Conservation (phyloP, 2,113 vertebrate genomes). For the Sphyrna mokarran region DNA sequence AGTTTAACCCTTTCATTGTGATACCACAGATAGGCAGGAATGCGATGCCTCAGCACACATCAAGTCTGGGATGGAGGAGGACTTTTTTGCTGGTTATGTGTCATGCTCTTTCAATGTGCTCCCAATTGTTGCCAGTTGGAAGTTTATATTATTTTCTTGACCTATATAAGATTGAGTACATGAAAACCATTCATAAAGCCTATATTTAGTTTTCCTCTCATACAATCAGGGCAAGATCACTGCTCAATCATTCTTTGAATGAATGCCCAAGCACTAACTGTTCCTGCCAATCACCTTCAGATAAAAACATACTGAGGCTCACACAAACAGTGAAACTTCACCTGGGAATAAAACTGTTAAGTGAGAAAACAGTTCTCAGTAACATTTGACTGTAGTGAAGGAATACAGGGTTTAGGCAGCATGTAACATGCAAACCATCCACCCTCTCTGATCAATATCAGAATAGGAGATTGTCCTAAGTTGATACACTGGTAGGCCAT, state of each 20-base stretch:
- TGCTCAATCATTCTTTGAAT: not conserved
- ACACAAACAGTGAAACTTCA: not conserved
- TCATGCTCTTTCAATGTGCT: not conserved
- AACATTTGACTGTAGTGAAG: not conserved
- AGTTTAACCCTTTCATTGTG: constrained; percentile 23
- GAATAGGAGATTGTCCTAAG: not conserved
- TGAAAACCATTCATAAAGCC: not conserved
- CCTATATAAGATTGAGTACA: not conserved
- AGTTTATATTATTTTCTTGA: not conserved
- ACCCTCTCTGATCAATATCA: not conserved
- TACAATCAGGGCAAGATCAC: not conserved
- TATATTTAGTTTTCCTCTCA: not conserved
- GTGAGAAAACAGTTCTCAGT: not conserved
- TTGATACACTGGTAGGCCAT: not conserved
- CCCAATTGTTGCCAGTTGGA: not conserved
- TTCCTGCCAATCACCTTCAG: not conserved
- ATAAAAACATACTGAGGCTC: not conserved
- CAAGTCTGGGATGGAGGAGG: too few species aligned
- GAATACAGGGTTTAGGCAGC: not conserved
- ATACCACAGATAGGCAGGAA: not conserved
- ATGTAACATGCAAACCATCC: not conserved
- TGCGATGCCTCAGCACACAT: not conserved
- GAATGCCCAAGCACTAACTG: not conserved
- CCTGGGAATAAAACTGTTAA: not conserved
- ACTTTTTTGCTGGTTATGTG: not conserved